Evolutionary conservation across 30 jellyfish, hydroid and myxozoan genomes (phyloP).

Genomic region (Morbakka virulenta): DNA sequence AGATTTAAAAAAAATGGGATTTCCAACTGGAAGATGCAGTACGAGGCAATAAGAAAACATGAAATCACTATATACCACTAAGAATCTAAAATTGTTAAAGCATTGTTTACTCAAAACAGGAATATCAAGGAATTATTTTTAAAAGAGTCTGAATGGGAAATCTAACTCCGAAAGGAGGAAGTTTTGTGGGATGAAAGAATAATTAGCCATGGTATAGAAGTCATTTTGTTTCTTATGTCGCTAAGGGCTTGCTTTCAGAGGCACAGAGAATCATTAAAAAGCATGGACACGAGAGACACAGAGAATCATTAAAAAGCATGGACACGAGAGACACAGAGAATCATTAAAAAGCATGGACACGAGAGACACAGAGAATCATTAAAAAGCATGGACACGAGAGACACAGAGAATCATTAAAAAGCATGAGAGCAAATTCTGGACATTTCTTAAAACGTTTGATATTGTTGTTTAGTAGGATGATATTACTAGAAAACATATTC

Average conservation of each 20-base stretch:
- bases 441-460: too few relatives aligned
- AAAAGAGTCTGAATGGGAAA: neutral
- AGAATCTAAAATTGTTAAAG: slow-evolving; percentile 2
- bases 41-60: neutral
- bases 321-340: too few relatives aligned
- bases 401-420: too few relatives aligned
- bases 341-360: too few relatives aligned
- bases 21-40: slow-evolving; percentile 18
- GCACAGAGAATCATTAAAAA: slow-evolving; percentile 26
- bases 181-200: slow-evolving; percentile 9
- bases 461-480: too few relatives aligned
- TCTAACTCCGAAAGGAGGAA: slow-evolving; percentile 16
- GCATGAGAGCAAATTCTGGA: too few relatives aligned
- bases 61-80: neutral
- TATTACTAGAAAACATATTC: too few relatives aligned
- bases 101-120: neutral
- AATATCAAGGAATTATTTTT: neutral
- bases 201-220: slow-evolving; percentile 10
- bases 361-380: too few relatives aligned
- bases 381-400: too few relatives aligned
- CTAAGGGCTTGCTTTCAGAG: slow-evolving; percentile 33
- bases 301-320: too few relatives aligned
- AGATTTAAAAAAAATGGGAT: neutral
- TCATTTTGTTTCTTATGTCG: slow-evolving; percentile 8
- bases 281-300: too few relatives aligned